These are phyloP conservation scores for Nyctibius bracteatus DNA, from an alignment of 2,113 vertebrate genomes.

Conservation along the genomic window DNA sequence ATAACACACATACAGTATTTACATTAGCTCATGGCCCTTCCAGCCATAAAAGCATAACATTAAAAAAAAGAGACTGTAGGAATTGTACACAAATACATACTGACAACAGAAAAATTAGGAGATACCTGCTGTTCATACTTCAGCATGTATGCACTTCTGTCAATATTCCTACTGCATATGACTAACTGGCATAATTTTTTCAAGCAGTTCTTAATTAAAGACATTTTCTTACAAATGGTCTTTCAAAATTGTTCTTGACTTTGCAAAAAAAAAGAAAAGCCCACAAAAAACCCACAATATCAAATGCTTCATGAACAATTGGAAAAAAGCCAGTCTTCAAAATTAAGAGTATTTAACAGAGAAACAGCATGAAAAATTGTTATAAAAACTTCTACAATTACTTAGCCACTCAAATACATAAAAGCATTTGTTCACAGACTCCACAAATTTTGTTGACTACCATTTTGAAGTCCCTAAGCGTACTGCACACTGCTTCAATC, in stretches of 20 bases:
- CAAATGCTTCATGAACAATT: neutral
- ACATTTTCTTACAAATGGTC: neutral
- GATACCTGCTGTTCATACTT: too few relatives aligned
- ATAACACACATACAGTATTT: neutral
- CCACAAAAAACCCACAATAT: neutral
- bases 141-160: rapidly evolving
- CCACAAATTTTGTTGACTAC: neutral
- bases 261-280: neutral
- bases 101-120: neutral
- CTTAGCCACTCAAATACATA: neutral
- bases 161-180: neutral
- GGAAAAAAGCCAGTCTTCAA: neutral
- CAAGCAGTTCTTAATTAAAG: neutral
- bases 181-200: neutral
- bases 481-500: neutral
- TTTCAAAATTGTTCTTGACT: neutral
- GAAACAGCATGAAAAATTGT: too few relatives aligned
- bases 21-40: neutral
- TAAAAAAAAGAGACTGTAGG: neutral
- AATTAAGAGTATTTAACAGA: too few relatives aligned
- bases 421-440: neutral
- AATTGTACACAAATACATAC: neutral
- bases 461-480: neutral
- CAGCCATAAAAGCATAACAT: neutral
- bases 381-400: neutral